Evolutionary conservation across 2,113 vertebrate genomes (phyloP), one percentile per base, ranked within the genome.

Genomic region (Elgaria multicarinata): DNA sequence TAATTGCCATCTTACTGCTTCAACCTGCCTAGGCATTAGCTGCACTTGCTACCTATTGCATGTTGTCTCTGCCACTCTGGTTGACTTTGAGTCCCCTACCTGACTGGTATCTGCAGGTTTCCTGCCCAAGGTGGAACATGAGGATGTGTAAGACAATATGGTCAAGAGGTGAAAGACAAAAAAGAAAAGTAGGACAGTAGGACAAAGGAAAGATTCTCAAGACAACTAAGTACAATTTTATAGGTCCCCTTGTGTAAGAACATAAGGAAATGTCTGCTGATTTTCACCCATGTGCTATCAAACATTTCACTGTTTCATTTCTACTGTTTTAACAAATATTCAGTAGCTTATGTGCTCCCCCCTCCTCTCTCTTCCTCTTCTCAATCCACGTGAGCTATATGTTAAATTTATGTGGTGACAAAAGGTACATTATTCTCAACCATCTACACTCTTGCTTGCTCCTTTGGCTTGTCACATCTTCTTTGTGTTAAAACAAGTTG

Each of bases 401-500:
- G 80, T 78, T 76, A 78, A 77, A 89, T 84, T 89, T 77, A 77
- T 62, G 71, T 53, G 72, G 62, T 69, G 74, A 90, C 28, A 78
- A 71, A 87, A 83, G 72, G 20, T 72, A 83, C 72, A 78, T 83
- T 83, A 87, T 83, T 90, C 50, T 22, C 28, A 42, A 83, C 46
- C 76, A 83, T 69, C 31, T 55, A 83, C 31, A 26, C 33, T 8
- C 62, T 87, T 77, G 28, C 36, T 83, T 77, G 28, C 18, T 90
- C 18, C 72, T 85, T 69, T 44, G 85, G 58, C 67, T 6, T 74
- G 67, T 58, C 66, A 58, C 8, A 53, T 85, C 82, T 83, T 62
- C 64, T 87, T 87, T 90, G 79, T 83, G 62, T 87, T 82, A 83
- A 83, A 87, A 90, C 66, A 90, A 55, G n/a, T 20, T 90, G 77